Evolutionary conservation across 2,888 invertebrate genomes (phyloP), one percentile per base, ranked within the genome.

Genomic region (Lydus trimaculatus): DNA sequence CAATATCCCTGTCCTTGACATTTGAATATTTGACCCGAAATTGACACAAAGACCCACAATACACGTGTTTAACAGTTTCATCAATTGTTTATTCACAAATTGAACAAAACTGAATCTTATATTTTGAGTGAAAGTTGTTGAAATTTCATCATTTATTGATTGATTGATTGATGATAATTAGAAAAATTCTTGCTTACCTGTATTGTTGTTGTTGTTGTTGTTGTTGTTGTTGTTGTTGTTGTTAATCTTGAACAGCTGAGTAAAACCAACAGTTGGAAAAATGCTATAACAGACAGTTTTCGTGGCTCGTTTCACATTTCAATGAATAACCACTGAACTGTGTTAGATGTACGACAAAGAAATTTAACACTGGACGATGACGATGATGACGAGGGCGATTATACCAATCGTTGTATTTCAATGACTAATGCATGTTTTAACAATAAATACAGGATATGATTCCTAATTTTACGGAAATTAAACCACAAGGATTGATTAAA

Each of bases 331-430:
- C 59, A 59, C 59, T 63, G 25, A 7, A 33, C 31, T 43, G 59
- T 20, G 58, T n/a, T n/a, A n/a, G n/a, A 48, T 13, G 31, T 39
- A 62, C 31, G 48, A 63, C 63, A 63, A 67, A 67, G 66, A 67
- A 67, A 67, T 43, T 20, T 63, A 67, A 67, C 66, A 67, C 66
- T 63, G 66, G n/a, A 52, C 66, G 59, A 67, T 67, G 66, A 63
- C 60, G 52, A n/a, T n/a, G n/a, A n/a, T n/a, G n/a, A 52, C 66
- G 59, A 67, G 63, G 66, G 59, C 60, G 52, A 66, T 15, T 31
- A n/a, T 17, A 17, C 7, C 5, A n/a, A 8, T 43, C 1, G 33
- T 56, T 36, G 33, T 0, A 20, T 65, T 56, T 61, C 62, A 66
- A 66, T 62, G 66, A 63, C 60, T 63, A 63, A 59, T 2, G 5